Percentiles rank a stretch among this genome's conserved stretches.
Evolutionary conservation across 2,888 invertebrate species (phyloP).

Genomic region (Ormyrus pomaceus): DNA sequence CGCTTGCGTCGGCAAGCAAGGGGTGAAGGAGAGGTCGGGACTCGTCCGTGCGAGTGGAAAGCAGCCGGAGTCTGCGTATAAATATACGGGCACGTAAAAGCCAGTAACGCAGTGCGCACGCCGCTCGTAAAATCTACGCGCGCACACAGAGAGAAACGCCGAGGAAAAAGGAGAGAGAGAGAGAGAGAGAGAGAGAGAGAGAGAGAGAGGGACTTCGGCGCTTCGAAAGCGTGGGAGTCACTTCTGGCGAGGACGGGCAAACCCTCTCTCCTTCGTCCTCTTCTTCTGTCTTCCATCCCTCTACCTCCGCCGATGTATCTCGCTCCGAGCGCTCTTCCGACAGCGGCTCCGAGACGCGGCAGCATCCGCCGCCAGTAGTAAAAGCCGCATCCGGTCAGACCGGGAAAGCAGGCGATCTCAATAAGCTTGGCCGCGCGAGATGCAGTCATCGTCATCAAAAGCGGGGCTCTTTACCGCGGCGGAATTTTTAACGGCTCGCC

Average conservation of each 20-base stretch:
- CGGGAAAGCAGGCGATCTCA: not conserved
- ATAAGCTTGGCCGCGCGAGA: too few relatives aligned
- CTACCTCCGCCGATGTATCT: conserved; percentile 35
- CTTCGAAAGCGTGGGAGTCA: conserved; percentile 74
- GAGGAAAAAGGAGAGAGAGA: not conserved
- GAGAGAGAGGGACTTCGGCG: conserved; percentile 14
- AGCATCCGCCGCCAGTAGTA: not conserved
- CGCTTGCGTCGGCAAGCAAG: conserved; percentile 35
- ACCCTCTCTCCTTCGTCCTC: conserved; percentile 63
- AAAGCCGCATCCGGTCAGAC: not conserved
- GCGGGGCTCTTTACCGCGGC: not conserved
- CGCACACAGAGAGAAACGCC: not conserved
- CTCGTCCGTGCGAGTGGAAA: conserved; percentile 7
- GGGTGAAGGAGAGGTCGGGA: conserved; percentile 46
- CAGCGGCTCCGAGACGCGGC: not conserved
- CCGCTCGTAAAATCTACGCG: too few relatives aligned
- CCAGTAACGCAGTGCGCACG: too few relatives aligned
- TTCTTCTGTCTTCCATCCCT: conserved; percentile 55
- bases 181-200: not conserved
- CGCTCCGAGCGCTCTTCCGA: not conserved
- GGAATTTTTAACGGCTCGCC: conserved; percentile 12
- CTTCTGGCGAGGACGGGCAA: conserved; percentile 74
- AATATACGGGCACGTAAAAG: too few relatives aligned
- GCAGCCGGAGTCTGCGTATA: too few relatives aligned
- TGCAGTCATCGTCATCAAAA: conserved; percentile 5